Evolutionary conservation across 2,888 invertebrate genomes (phyloP).

Genomic region (Drosophila dives): DNA sequence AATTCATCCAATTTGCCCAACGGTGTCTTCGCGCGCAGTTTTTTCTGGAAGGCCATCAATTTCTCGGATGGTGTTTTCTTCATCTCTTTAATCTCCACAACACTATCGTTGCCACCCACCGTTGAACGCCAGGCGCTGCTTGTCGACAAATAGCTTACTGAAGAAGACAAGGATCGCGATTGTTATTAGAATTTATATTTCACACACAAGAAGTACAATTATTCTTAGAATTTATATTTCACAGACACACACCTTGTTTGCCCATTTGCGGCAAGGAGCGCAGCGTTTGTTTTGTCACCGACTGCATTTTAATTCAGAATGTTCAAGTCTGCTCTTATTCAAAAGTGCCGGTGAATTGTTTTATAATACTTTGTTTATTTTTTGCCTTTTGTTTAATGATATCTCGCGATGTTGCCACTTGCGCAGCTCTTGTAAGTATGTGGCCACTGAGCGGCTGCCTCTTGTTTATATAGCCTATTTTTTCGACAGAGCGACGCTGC

Average conservation of each 20-base stretch:
- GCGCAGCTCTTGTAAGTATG: constrained; percentile 47
- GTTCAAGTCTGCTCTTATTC: constrained; percentile 25
- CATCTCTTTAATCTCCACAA: constrained; percentile 66
- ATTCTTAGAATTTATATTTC: constrained; percentile 4
- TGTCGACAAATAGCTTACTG: constrained; percentile 69
- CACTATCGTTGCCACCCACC: constrained; percentile 46
- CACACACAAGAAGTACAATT: background rate
- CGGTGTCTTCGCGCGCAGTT: constrained; percentile 89
- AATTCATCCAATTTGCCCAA: constrained; percentile 92
- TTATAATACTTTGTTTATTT: constrained; percentile 3
- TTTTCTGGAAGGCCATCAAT: constrained; percentile 90
- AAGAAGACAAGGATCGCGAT: constrained; percentile 4
- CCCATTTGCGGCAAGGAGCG: constrained; percentile 71
- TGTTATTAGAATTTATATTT: background rate
- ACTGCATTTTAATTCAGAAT: constrained; percentile 55
- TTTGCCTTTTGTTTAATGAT: constrained; percentile 13
- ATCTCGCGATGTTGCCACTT: constrained; percentile 44
- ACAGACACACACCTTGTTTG: constrained; percentile 76
- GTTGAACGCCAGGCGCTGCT: constrained; percentile 54
- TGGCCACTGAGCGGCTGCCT: constrained; percentile 26
- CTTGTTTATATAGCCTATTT: constrained; percentile 38
- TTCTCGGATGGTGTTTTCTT: constrained; percentile 85
- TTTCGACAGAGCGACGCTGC: constrained; percentile 19
- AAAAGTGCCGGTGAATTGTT: constrained; percentile 31
- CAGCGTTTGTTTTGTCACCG: constrained; percentile 72